A percentile compares a stretch with the other conserved stretches of the same genome.
Evolutionary conservation across 2,113 vertebrate species (phyloP).

Genomic region (Epinephelus lanceolatus): DNA sequence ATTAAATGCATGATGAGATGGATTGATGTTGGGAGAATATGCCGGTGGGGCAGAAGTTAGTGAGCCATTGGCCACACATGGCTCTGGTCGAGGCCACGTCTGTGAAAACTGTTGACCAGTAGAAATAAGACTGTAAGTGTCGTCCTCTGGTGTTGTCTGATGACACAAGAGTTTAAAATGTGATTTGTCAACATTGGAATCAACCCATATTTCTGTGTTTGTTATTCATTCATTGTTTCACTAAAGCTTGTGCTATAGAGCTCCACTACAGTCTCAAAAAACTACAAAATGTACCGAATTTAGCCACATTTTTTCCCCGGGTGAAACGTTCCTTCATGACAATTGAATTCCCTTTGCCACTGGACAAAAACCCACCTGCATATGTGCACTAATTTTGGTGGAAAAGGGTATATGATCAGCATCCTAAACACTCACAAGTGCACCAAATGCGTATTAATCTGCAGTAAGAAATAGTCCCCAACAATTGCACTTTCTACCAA

Average conservation of each 20-base stretch:
- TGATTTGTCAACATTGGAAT: background rate
- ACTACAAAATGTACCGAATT: no score
- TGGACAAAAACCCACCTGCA: no score
- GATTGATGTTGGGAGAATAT: background rate
- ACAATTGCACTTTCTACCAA: no score
- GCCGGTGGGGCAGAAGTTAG: background rate
- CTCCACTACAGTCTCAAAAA: background rate
- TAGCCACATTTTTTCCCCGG: background rate
- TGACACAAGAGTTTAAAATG: background rate
- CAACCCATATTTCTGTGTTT: background rate
- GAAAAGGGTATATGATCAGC: no score
- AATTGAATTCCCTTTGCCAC: no score
- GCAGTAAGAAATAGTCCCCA: background rate
- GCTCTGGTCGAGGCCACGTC: background rate
- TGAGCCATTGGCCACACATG: background rate
- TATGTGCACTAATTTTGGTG: no score
- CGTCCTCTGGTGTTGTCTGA: background rate
- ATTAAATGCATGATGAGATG: background rate
- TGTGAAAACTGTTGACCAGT: background rate
- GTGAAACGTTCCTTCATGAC: background rate
- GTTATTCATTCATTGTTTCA: background rate
- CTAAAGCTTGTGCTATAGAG: background rate
- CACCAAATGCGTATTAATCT: background rate
- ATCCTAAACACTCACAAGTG: background rate
- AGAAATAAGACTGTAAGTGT: background rate